A percentile compares a stretch with the other conserved stretches of the same genome.
Evolutionary conservation across 2,797 vertebrate genomes (phyloP).

Genomic region (Nannoperca australis): DNA sequence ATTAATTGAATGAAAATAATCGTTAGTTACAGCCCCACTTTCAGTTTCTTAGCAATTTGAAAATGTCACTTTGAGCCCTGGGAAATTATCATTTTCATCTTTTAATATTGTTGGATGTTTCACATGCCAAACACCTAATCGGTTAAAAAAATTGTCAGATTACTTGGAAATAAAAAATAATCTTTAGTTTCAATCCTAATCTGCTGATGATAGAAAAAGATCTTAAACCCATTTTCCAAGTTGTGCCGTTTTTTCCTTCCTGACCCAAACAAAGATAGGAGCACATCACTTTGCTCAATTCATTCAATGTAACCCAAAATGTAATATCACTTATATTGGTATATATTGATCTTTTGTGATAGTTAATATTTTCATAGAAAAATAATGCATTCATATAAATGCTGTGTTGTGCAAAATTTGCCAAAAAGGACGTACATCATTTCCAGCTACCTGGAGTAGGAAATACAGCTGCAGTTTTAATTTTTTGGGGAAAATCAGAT

Average conservation of each 20-base stretch:
- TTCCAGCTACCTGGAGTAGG: not conserved
- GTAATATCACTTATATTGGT: not conserved
- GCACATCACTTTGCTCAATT: not conserved
- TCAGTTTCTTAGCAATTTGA: no score
- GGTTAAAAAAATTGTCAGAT: no score
- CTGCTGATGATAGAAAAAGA: not conserved
- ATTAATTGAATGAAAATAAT: no score
- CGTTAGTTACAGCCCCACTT: no score
- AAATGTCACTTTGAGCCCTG: no score
- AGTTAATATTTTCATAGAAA: not conserved
- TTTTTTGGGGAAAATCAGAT: not conserved
- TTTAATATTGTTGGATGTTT: not conserved
- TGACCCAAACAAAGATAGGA: not conserved
- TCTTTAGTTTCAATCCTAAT: no score
- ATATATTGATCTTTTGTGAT: not conserved
- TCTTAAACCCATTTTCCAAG: no score
- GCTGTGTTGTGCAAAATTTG: not conserved
- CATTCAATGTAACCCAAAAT: not conserved
- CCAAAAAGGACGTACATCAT: not conserved
- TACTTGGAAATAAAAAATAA: no score
- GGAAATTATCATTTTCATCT: not conserved
- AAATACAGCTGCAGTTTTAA: not conserved
- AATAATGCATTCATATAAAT: not conserved
- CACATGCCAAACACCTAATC: no score
- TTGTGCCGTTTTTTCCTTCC: no score